Evolutionary conservation across 2,888 invertebrate species (phyloP).

Genomic region (Elysia crispata): DNA sequence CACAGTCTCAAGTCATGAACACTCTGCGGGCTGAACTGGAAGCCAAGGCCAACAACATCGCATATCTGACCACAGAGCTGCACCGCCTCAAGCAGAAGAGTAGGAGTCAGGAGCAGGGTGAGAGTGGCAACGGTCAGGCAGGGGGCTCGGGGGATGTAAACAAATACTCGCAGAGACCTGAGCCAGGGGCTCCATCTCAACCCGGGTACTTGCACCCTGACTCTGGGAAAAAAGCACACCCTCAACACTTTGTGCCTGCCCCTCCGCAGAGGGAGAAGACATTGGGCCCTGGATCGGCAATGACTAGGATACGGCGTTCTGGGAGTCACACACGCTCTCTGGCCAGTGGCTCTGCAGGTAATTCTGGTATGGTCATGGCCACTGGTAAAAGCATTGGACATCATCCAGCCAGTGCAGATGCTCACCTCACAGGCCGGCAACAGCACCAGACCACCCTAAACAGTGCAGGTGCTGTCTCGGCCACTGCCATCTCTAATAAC

Average conservation of each 20-base stretch:
- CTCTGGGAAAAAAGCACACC: constrained; percentile 50
- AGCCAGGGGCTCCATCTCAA: constrained; percentile 20
- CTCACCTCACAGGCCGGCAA: not conserved
- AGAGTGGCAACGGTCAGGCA: not conserved
- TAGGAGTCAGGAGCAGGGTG: constrained; percentile 25
- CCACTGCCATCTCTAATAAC: too few relatives aligned
- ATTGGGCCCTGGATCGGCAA: constrained; percentile 14
- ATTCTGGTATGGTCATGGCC: not conserved
- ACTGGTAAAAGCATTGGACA: constrained; percentile 14
- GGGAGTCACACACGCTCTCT: constrained; percentile 21
- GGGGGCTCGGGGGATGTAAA: not conserved
- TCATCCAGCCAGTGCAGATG: constrained; percentile 38
- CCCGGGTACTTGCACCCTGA: constrained; percentile 60
- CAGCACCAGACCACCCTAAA: not conserved
- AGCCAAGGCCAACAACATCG: constrained; percentile 70
- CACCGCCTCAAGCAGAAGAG: constrained; percentile 62
- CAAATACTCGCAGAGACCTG: too few relatives aligned
- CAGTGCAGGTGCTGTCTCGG: too few relatives aligned
- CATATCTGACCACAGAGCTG: constrained; percentile 70
- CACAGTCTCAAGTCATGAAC: constrained; percentile 55
- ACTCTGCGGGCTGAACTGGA: constrained; percentile 68
- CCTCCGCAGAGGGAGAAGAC: constrained; percentile 37
- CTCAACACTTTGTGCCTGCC: constrained; percentile 32
- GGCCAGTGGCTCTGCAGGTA: not conserved
- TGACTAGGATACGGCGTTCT: constrained; percentile 31